Evolutionary conservation across 92 coral and sea anemone species (phyloP), one percentile per base, ranked within the genome.

Genomic region (Hydrozoanthus gracilis): DNA sequence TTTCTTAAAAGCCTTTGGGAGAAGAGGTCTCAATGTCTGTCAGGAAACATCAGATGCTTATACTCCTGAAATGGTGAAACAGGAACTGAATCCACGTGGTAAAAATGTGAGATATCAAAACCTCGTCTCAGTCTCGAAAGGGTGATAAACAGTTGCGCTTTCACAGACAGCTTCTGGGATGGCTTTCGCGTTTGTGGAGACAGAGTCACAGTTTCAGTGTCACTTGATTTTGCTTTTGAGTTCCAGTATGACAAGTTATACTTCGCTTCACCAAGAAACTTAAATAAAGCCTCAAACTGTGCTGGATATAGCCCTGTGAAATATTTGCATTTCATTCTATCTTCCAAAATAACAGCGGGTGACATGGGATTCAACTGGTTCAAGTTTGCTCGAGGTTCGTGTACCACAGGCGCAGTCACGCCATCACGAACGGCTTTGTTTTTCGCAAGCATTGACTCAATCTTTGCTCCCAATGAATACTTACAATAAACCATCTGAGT

Each of bases 1-100:
- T 64, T 39, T 4, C 70, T 39, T 82, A 75, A 82, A 82, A 18
- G 64, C 76, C 17, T 82, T 82, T 62, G 86, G 86, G 51, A 82
- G 86, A 18, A 8, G 15, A 5, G n/a, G 60, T 15, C 4, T 7
- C 13, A 50, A 27, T 55, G 50, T 46, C 67, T 62, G 13, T 62
- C 70, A 10, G 66, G 66, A 15, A 52, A 78, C 44, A 78, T 52
- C 14, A 78, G 6, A 52, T 78, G 27, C 6, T 78, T 78, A 5
- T n/a, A 3, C 5, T 78, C 69, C 17, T 52, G n/a, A 78, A 52
- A 16, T 52, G 67, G 44, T 52, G 44, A 16, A 17, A 78, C 68
- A 78, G 14, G 17, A 6, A 55, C 12, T 6, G 10, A 52, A 78
- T 16, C 69, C 69, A 78, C 44, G 83, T 78, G 4, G n/a, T 6